Evolutionary conservation across 2,797 vertebrate species (phyloP).

Genomic region (Pyrocephalus nanus): DNA sequence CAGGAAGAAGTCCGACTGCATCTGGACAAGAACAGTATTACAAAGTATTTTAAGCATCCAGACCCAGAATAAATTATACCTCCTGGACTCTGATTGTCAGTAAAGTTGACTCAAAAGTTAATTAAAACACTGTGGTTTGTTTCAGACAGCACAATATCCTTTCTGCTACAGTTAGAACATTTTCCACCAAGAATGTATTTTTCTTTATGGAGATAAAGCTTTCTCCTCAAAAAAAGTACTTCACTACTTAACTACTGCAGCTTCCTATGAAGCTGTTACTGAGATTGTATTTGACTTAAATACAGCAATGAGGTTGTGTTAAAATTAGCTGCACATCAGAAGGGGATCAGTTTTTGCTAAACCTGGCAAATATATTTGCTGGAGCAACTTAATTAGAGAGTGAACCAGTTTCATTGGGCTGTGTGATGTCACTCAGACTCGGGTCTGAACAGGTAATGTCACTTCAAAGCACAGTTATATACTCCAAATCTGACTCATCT

Average conservation of each 20-base stretch:
- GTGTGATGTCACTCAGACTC: not conserved
- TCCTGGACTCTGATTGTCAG: not conserved
- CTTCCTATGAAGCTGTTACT: not conserved
- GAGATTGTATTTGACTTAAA: not conserved
- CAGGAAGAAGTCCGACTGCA: slow-evolving; percentile 95
- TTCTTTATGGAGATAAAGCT: not conserved
- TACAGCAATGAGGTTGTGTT: not conserved
- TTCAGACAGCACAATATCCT: not conserved
- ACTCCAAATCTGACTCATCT: not conserved
- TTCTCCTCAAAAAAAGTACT: not conserved
- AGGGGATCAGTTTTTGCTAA: not conserved
- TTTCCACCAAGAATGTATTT: not conserved
- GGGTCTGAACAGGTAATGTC: not conserved
- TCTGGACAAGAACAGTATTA: slow-evolving; percentile 67
- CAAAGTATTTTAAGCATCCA: not conserved
- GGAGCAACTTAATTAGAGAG: not conserved
- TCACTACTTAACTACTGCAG: not conserved
- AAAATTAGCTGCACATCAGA: not conserved
- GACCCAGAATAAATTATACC: not conserved
- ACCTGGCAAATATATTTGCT: not conserved
- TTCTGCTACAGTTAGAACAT: not conserved
- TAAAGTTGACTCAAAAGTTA: not conserved
- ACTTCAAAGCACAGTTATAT: not conserved
- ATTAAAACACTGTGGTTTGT: not conserved
- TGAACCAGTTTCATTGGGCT: not conserved